Evolutionary conservation across 2,113 vertebrate genomes (phyloP), one percentile per base, ranked within the genome.

Genomic region (Salvelinus sp.): DNA sequence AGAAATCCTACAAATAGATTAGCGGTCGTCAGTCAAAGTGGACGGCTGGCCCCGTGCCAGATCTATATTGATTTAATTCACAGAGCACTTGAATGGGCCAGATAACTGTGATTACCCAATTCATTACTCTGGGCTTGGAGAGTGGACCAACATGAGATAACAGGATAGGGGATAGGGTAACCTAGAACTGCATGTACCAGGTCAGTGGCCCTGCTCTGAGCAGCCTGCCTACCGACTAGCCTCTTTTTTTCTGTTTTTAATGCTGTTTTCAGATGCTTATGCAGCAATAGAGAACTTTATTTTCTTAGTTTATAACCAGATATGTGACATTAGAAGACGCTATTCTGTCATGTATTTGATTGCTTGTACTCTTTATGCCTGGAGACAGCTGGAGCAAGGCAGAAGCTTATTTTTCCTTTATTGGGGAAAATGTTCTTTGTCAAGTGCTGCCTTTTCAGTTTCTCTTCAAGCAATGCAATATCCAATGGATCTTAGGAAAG

Each of bases 91-190:
- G 90, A 93, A 92, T 90, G 82, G 85, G 84, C 84, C 83, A 89
- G 91, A 93, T 92, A 90, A 91, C 90, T 90, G 88, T 90, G 91
- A 93, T 93, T 92, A 93, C 91, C 88, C 92, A 91, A 91, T 93
- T 93, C 91, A 93, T 93, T 93, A 93, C 84, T 76, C 91, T 82
- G 81, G 85, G 83, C 79, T 90, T 78, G 84, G 67, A 82, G 86
- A 91, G 87, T 89, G 86, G 76, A 80, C 84, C 81, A 85, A 88
- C 92, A 91, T 91, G 86, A 93, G 91, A 92, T 92, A 91, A 92
- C 89, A 88, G 77, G 74, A 33, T 25, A 78, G 74, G 78, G 86
- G 38, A 9, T 9, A 10, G 38, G 33, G 7, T 44, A 10, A 10
- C 7, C 38, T 44, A 44, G 38, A 44, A 44, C 38, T 44, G 7